Evolutionary conservation across 2,113 vertebrate species (phyloP), one percentile per base, ranked within the genome.

Genomic region (Dicrurus megarhynchus): DNA sequence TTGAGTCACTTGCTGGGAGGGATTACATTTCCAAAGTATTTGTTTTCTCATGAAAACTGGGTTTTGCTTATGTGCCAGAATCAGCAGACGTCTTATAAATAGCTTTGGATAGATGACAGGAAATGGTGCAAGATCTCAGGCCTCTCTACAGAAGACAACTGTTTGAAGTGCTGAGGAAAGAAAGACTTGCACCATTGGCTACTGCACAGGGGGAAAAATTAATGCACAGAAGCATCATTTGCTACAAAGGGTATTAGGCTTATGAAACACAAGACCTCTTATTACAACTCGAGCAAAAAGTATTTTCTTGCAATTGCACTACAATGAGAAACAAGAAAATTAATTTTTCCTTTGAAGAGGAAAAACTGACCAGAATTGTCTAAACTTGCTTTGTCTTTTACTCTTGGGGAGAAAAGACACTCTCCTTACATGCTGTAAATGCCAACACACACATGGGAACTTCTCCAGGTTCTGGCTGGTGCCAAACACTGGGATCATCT

Each of bases 111-210:
- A 75, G 90, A 90, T 92, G 90, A 92, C 90, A 88, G 95, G 93
- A 95, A 96, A 94, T 96, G 90, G 93, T 93, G 83, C 88, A 94
- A 96, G 68, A 91, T 84, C 86, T 94, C 80, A 89, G 76, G 87
- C 88, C 88, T 76, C 86, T 94, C 83, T 85, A 84, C 73, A 89
- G 79, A 81, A 52, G 71, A 64, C 75, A 94, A 70, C 56, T 81
- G 79, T 93, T 93, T 96, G 56, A 85, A 94, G 88, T 68, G 60
- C 83, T 67, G 82, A 80, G 79, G 59, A 75, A 77, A 77, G 71
- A 77, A 30, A 52, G 80, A 21, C 47, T 93, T 68, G 69, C 56
- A 94, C 84, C 64, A 64, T 1, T 87, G 64, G 60, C 59, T 81
- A 5, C 83, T 84, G 69, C 35, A 46, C 24, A 50, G 59, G 21